Evolutionary conservation across 2,113 vertebrate genomes (phyloP).

Genomic region (Lepus timidus): DNA sequence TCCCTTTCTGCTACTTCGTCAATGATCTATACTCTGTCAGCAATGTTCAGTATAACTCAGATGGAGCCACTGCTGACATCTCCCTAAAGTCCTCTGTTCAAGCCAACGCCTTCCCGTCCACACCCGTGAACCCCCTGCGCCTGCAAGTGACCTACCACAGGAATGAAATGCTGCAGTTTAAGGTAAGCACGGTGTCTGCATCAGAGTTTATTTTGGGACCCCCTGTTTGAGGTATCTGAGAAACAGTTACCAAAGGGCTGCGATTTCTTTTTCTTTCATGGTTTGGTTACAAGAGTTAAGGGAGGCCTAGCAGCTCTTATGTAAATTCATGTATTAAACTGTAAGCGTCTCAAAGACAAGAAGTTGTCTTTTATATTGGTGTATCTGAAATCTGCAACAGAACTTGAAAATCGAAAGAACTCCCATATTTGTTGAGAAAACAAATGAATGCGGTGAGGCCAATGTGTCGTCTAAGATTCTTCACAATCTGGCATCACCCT

Average conservation of each 20-base stretch:
- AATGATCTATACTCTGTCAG: constrained; percentile 87
- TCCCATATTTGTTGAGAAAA: neutral
- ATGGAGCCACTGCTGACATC: constrained; percentile 85
- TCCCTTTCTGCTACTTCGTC: constrained; percentile 88
- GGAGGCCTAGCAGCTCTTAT: no score
- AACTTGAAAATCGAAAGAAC: no score
- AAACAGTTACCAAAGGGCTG: no score
- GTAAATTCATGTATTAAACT: no score
- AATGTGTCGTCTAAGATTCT: neutral
- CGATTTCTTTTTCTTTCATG: no score
- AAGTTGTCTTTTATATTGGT: no score
- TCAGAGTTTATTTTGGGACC: no score
- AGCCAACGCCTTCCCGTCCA: constrained; percentile 79
- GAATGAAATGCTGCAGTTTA: constrained; percentile 91
- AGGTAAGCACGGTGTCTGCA: constrained; percentile 84
- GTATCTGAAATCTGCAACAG: no score
- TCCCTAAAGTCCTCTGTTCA: constrained; percentile 78
- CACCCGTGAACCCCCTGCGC: constrained; percentile 85
- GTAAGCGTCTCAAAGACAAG: no score
- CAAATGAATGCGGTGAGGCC: neutral
- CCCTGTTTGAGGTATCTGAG: no score
- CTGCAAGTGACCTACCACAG: constrained; percentile 89
- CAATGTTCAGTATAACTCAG: accelerated
- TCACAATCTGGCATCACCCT: neutral
- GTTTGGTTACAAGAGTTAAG: no score